Base-by-base conservation (phyloP, 2,797 vertebrate genomes). In the Dryobates pubescens region DNA sequence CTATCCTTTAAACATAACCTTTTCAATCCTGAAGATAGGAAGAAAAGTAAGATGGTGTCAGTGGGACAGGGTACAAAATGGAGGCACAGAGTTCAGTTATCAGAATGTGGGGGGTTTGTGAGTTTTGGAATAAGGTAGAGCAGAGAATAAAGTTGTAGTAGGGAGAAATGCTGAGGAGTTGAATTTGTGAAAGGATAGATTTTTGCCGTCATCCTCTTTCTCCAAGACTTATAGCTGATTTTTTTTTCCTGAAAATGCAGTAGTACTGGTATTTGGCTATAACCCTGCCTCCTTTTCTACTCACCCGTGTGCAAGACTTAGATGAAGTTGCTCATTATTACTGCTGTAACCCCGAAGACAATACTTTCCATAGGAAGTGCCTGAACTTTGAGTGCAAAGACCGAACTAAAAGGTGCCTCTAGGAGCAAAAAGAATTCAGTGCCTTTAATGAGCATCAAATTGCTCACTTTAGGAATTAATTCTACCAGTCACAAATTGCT, bases 101-200 rank as follows among this genome's bases (percentile, higher is more conserved):
- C 22, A 29, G 7, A 70, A 43, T 23, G 20, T 7, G 15, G 11
- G 12, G 8, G 1, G 0, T 7, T 1, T 29, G 20, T n/a, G 61
- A 79, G 10, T 69, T 87, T 73, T 76, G 16, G 17, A 64, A 77
- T 43, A 71, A 23, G 11, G 13, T 5, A n/a, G 3, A 12, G 3
- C 20, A 6, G 1, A 5, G 14, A 7, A 23, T 76, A 4, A 79
- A 47, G 23, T 26, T 68, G 18, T 38, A 49, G 19, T 36, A 51
- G 47, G 15, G 16, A 53, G 71, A 43, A 88, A 38, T 34, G 7
- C 38, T 61, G 65, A 7, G 5, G 5, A 51, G 11, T 38, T 85
- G 32, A 64, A 58, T 65, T 79, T 64, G 23, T 20, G 30, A 56
- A 57, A 64, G 27, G 18, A 47, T 63, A 8, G 18, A 36, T 86